A percentile compares a stretch with the other conserved stretches of the same genome.
phyloP scores from a whole-genome alignment of 2,113 vertebrate genomes.

The Oncorhynchus tshawytscha region DNA sequence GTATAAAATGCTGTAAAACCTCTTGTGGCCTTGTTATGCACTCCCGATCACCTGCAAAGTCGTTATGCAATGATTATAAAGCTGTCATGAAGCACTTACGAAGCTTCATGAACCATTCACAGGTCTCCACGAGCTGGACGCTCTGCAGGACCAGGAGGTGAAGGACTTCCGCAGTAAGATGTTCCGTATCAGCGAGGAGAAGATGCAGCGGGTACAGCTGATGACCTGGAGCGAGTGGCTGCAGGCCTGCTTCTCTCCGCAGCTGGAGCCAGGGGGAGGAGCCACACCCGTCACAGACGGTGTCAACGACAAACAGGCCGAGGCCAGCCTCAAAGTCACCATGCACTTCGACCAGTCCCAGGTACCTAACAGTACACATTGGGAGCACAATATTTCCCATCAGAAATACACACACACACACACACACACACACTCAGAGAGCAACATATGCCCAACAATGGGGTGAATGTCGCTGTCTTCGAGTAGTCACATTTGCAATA shows the following conservation, averaged over 20 bases:
- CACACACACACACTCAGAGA: not conserved
- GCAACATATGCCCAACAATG: not conserved
- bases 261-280: slow-evolving; percentile 72
- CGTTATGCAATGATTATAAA: not conserved
- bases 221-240: slow-evolving; percentile 91
- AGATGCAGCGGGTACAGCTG: slow-evolving; percentile 83
- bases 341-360: slow-evolving; percentile 93
- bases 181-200: slow-evolving; percentile 88
- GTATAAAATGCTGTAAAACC: too few relatives aligned
- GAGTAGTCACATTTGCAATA: too few relatives aligned
- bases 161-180: slow-evolving; percentile 95
- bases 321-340: slow-evolving; percentile 85
- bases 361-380: slow-evolving; percentile 62
- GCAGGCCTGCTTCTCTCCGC: slow-evolving; percentile 85
- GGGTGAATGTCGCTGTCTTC: too few relatives aligned
- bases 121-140: slow-evolving; percentile 96
- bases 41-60: too few relatives aligned
- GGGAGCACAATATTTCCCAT: not conserved
- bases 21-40: too few relatives aligned
- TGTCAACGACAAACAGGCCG: slow-evolving; percentile 78
- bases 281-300: slow-evolving; percentile 66
- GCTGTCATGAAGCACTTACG: not conserved
- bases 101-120: not conserved
- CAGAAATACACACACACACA: not conserved
- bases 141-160: slow-evolving; percentile 90